Conservation (phyloP, 1,140 invertebrate genomes). For the Campodea augens region DNA sequence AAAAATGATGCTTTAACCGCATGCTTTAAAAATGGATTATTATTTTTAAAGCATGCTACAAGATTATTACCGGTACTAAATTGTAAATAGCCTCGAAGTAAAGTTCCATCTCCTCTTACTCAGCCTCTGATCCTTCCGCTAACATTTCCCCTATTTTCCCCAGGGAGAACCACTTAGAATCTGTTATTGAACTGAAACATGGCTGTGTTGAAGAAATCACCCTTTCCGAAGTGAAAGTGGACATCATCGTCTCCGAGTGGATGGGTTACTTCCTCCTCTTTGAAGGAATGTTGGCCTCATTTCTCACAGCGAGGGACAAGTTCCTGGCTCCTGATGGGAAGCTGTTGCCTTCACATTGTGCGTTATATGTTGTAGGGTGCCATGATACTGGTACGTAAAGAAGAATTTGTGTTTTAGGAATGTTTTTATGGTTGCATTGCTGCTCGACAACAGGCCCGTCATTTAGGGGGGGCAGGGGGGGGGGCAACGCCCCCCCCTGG, state of each 20-base stretch:
- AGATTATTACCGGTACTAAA: no score
- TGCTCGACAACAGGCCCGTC: no score
- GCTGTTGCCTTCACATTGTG: slow-evolving; percentile 76
- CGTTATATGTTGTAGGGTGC: slow-evolving; percentile 69
- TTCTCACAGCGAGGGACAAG: slow-evolving; percentile 77
- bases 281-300: slow-evolving; percentile 91
- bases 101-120: no score
- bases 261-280: slow-evolving; percentile 98
- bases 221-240: slow-evolving; percentile 64
- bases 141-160: slow-evolving; percentile 19
- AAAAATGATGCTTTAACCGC: no score
- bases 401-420: not conserved
- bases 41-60: no score
- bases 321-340: slow-evolving; percentile 64
- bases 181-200: slow-evolving; percentile 55
- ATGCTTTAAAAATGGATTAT: no score
- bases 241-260: slow-evolving; percentile 96
- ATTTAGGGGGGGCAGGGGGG: no score
- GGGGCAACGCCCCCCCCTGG: no score
- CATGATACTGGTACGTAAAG: slow-evolving; percentile 54
- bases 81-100: no score
- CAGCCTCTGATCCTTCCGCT: no score
- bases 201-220: slow-evolving; percentile 79
- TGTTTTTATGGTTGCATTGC: not conserved
- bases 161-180: slow-evolving; percentile 50